Conservation (phyloP, 1,140 invertebrate species). For the Zaprionus lachaisei region DNA sequence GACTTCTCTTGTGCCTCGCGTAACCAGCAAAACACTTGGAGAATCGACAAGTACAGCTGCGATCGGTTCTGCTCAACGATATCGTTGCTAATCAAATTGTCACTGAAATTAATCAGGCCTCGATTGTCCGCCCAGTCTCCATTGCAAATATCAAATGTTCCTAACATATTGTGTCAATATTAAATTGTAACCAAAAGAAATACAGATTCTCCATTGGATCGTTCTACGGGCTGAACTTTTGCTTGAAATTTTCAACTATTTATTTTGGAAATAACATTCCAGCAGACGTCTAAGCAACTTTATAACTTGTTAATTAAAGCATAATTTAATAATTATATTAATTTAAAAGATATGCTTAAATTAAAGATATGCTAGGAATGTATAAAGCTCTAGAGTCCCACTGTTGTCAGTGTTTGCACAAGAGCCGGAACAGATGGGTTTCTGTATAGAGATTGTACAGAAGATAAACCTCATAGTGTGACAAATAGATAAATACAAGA, state of each 20-base stretch:
- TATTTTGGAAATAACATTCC: not conserved
- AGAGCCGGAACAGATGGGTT: too few relatives aligned
- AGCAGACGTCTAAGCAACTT: not conserved
- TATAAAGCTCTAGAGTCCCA: too few relatives aligned
- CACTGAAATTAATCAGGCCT: constrained; percentile 40
- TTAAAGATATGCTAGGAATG: too few relatives aligned
- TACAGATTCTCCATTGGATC: constrained; percentile 13
- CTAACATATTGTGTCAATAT: constrained; percentile 61
- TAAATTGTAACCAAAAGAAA: constrained; percentile 1
- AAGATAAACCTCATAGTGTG: too few relatives aligned
- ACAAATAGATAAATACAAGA: too few relatives aligned
- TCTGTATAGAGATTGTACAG: too few relatives aligned
- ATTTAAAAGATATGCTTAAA: too few relatives aligned
- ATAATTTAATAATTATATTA: not conserved
- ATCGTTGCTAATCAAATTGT: constrained; percentile 75
- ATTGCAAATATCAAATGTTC: constrained; percentile 52
- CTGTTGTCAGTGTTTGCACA: too few relatives aligned
- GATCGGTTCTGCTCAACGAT: constrained; percentile 67
- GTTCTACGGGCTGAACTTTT: not conserved
- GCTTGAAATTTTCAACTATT: not conserved
- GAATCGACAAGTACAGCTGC: constrained; percentile 16
- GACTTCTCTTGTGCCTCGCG: constrained; percentile 56
- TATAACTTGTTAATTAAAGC: not conserved
- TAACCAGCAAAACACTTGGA: constrained; percentile 48
- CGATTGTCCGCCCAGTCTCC: constrained; percentile 31